These are phyloP conservation scores for Ostrea edulis DNA, from an alignment of 1,140 invertebrate genomes.

Conservation along the genomic window DNA sequence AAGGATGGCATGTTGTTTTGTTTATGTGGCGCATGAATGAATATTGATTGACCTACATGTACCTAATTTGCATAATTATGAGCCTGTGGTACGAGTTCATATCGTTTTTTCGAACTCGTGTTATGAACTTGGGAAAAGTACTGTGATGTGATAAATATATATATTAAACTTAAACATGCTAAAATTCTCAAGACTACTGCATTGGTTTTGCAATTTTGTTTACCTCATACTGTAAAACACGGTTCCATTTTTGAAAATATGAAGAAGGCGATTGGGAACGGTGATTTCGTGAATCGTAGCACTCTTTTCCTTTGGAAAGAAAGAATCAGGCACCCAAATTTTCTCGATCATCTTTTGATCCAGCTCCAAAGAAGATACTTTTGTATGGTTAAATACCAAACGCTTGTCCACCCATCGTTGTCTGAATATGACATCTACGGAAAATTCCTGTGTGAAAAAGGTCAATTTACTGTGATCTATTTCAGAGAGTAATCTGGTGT, in stretches of 20 bases:
- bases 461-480: no score
- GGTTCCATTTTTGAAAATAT: constrained; percentile 84
- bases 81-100: no score
- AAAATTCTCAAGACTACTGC: no score
- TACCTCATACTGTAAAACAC: constrained; percentile 82
- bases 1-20: no score
- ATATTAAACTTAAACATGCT: no score
- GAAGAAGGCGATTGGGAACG: constrained; percentile 85
- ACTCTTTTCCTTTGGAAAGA: constrained; percentile 86
- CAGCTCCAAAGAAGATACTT: constrained; percentile 53
- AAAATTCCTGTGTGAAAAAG: constrained; percentile 62
- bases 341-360: constrained; percentile 91
- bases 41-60: no score
- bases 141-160: no score
- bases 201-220: not conserved
- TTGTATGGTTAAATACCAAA: constrained; percentile 52
- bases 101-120: no score
- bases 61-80: no score
- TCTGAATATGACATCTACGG: constrained; percentile 60
- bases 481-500: no score
- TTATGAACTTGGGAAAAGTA: no score
- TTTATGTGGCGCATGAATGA: no score
- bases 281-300: constrained; percentile 76
- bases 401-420: constrained; percentile 63
- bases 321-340: constrained; percentile 86